Evolutionary conservation across 1,140 invertebrate genomes (phyloP).

Genomic region (Drosophila prosaltans): DNA sequence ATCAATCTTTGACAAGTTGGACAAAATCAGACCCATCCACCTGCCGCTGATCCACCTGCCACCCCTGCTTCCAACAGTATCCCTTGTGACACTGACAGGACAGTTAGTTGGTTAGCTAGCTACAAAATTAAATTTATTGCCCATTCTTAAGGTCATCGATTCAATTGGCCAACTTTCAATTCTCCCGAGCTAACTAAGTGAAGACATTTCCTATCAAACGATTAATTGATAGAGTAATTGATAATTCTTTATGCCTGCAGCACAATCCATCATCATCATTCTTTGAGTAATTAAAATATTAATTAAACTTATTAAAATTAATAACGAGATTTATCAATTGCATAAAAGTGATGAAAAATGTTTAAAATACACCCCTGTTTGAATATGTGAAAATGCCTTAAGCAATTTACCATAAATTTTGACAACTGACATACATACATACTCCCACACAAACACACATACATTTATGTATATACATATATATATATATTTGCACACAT

Average conservation of each 20-base stretch:
- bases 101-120: not conserved
- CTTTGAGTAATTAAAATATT: no score
- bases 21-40: no score
- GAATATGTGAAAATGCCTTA: not conserved
- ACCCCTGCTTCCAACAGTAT: no score
- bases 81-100: no score
- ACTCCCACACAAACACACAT: not conserved
- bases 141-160: not conserved
- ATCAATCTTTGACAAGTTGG: conserved; percentile 21
- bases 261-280: no score
- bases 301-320: no score
- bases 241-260: no score
- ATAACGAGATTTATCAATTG: no score
- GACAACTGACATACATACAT: not conserved
- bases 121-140: not conserved
- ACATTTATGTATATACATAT: not conserved
- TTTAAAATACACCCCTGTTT: not conserved
- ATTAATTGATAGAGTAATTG: not conserved
- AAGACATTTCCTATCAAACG: no score
- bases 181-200: not conserved
- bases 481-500: not conserved
- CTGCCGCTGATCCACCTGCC: not conserved
- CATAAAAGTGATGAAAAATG: not conserved
- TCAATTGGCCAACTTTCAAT: not conserved
- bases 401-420: conserved; percentile 2